Evolutionary conservation across 2,888 invertebrate species (phyloP).

Genomic region (Diplazon laetatorius): DNA sequence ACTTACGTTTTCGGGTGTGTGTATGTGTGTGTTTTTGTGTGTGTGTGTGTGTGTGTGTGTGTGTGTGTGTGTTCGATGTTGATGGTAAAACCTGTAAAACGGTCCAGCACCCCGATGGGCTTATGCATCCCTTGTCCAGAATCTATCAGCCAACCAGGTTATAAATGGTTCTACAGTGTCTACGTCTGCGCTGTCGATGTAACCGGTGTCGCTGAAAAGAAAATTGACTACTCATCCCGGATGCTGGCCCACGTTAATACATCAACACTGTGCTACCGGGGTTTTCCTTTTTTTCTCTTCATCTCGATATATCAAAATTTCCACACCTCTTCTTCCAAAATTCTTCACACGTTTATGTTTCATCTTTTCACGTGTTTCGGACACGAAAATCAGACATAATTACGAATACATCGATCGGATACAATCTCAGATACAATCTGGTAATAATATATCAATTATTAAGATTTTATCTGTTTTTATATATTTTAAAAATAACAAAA

Average conservation of each 20-base stretch:
- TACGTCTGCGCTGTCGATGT: conserved; percentile 71
- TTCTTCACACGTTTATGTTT: no score
- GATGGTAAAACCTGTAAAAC: conserved; percentile 81
- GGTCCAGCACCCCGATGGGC: conserved; percentile 72
- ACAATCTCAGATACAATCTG: no score
- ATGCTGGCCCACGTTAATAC: conserved; percentile 21
- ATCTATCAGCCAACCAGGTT: conserved; percentile 77
- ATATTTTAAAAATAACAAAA: no score
- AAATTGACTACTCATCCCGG: conserved; percentile 79
- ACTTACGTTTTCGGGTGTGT: conserved; percentile 33
- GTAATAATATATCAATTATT: no score
- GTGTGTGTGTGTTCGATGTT: no score
- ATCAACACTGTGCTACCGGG: conserved; percentile 16
- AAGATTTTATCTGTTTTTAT: no score
- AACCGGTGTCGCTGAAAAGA: conserved; percentile 78
- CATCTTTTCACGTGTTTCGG: no score
- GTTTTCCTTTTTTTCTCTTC: conserved; percentile 36
- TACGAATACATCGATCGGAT: no score
- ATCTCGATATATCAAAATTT: conserved; percentile 4
- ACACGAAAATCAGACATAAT: no score
- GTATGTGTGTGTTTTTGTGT: conserved; percentile 10
- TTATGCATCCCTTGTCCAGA: conserved; percentile 68
- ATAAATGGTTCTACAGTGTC: conserved; percentile 79
- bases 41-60: no score
- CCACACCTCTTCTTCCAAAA: not conserved